Base-by-base conservation (phyloP, 2,797 vertebrate genomes). In the Neosilurus mollespiculum region DNA sequence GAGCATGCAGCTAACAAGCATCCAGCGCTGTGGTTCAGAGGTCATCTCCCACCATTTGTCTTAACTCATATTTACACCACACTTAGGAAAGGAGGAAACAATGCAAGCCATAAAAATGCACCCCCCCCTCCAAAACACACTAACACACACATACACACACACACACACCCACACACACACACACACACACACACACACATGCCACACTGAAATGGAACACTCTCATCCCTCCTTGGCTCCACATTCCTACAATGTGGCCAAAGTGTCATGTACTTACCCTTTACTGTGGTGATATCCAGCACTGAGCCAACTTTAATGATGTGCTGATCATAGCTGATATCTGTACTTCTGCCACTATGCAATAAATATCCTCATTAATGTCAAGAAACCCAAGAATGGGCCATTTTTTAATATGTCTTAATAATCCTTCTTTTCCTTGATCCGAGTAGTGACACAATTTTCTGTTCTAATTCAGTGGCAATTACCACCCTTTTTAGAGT, bases 1-100 rank as follows among this genome's bases (percentile, higher is more conserved):
- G 91, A 92, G 92, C 90, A 91, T 91, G 90, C 90, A 85, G 84
- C 91, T 92, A 92, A 93, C 90, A 91, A 92, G 90, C 90, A 85
- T 86, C 78, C 87, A 79, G 84, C 83, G 85, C 64, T 87, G 84
- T 78, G 85, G 77, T 81, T 89, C 89, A 87, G 85, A 81, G 91
- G 91, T 93, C 90, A 90, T 80, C 24, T 81, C 87, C 75, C 79
- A 88, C 87, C 87, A 86, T 86, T 62, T 71, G 78, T 76, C 81
- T 81, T 88, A 90, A 89, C 84, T 88, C 81, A 87, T 90, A 87
- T 92, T 92, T 92, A 89, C 85, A 90, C 86, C 83, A 66, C 87
- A 83, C 88, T 91, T 85, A 85, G 88, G 89, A 87, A 81, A 79
- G 84, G 81, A 81, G 84, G 85, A 78, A 87, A 77, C 81, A 86